Conservation (phyloP, 2,113 vertebrate genomes). For the Dryoscopus gambensis region DNA sequence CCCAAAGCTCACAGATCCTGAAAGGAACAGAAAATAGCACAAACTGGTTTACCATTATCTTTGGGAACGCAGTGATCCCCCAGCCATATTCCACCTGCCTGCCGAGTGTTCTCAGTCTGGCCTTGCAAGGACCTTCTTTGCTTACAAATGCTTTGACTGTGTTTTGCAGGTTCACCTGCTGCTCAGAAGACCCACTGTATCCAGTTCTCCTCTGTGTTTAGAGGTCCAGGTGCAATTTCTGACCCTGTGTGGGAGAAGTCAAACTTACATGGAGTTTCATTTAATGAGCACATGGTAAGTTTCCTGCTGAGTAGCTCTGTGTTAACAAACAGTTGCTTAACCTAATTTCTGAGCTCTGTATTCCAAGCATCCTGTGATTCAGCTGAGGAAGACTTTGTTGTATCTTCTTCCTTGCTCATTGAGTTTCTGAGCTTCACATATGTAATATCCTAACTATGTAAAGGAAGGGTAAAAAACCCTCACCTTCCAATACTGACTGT, state of each 20-base stretch:
- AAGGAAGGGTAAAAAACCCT: not conserved
- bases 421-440: not conserved
- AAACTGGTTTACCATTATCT: not conserved
- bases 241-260: not conserved
- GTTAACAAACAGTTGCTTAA: not conserved
- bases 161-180: not conserved
- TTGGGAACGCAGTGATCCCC: not conserved
- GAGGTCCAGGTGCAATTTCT: not conserved
- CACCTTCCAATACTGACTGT: not conserved
- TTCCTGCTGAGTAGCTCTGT: not conserved
- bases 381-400: not conserved
- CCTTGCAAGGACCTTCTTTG: not conserved
- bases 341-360: not conserved
- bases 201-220: not conserved
- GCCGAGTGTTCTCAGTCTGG: not conserved
- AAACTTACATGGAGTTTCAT: rapidly evolving
- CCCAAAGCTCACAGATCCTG: not conserved
- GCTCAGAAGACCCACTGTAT: not conserved
- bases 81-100: not conserved
- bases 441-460: not conserved
- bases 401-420: not conserved
- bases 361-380: not conserved
- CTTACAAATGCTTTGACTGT: not conserved
- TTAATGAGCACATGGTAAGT: not conserved
- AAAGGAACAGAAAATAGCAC: not conserved